phyloP scores from a whole-genome alignment of 2,797 vertebrate genomes.

The Hybognathus amarus region DNA sequence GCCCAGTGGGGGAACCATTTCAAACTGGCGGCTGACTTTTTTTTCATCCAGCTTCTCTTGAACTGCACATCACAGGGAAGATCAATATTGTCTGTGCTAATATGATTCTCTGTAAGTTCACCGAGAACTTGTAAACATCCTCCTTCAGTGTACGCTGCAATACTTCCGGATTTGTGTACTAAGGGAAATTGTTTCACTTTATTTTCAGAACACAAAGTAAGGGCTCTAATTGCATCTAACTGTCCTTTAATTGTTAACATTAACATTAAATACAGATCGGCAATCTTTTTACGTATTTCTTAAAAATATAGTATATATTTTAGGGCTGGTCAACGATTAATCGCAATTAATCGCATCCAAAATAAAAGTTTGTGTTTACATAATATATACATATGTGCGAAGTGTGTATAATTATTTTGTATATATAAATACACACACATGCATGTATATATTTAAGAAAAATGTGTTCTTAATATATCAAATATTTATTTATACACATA shows the following conservation, averaged over 20 bases:
- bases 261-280: background rate
- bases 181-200: background rate
- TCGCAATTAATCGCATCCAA: no score
- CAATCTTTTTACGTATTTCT: no score
- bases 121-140: constrained; percentile 39
- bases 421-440: no score
- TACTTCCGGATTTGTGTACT: constrained; percentile 5
- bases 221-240: background rate
- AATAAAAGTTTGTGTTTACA: no score
- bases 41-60: constrained; percentile 67
- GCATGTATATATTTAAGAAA: no score
- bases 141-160: constrained; percentile 22
- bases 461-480: no score
- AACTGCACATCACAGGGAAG: constrained; percentile 74
- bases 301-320: background rate
- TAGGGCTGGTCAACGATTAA: no score
- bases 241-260: background rate
- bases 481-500: no score
- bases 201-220: background rate
- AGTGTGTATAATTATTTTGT: no score
- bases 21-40: constrained; percentile 70
- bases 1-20: constrained; percentile 72
- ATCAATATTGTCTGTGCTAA: constrained; percentile 72
- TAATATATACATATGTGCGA: no score
- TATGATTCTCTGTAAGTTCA: constrained; percentile 60